Conservation (phyloP, 1,140 invertebrate species). For the Meloidogyne floridensis region DNA sequence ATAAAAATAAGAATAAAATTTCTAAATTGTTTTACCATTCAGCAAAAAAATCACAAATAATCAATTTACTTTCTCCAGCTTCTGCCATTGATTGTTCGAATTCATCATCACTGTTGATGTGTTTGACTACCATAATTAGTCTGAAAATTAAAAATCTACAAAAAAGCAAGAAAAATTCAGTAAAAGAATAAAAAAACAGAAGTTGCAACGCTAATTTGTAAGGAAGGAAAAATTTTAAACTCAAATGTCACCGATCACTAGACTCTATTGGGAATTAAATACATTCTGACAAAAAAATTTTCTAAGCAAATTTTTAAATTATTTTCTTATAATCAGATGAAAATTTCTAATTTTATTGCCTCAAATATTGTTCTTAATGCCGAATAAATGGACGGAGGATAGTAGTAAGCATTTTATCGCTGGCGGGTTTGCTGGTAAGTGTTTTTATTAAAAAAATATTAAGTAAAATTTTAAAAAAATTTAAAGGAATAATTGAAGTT, state of each 20-base stretch:
- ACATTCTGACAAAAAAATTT: too few relatives aligned
- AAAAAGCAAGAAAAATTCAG: too few relatives aligned
- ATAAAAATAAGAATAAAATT: not conserved
- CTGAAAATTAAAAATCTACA: not conserved
- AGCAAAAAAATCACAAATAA: conserved; percentile 56
- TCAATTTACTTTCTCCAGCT: conserved; percentile 16
- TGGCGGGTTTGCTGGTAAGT: conserved; percentile 80
- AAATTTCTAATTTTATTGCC: too few relatives aligned
- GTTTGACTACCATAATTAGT: conserved; percentile 25
- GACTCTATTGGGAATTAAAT: too few relatives aligned
- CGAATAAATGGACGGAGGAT: conserved; percentile 51
- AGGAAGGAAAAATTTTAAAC: too few relatives aligned
- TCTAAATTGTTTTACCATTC: conserved; percentile 35
- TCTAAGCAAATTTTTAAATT: too few relatives aligned
- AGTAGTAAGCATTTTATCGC: conserved; percentile 81
- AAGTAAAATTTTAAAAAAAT: conserved; percentile 14
- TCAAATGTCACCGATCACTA: too few relatives aligned
- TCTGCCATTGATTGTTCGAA: conserved; percentile 2
- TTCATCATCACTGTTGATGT: conserved; percentile 28
- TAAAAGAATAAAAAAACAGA: too few relatives aligned
- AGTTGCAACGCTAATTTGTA: too few relatives aligned
- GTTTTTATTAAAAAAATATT: not conserved
- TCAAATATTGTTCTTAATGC: too few relatives aligned
- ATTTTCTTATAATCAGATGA: too few relatives aligned
- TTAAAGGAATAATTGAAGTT: conserved; percentile 80